phyloP scores from a whole-genome alignment of 2,797 vertebrate genomes.

The Lepilemur ruficaudatus region DNA sequence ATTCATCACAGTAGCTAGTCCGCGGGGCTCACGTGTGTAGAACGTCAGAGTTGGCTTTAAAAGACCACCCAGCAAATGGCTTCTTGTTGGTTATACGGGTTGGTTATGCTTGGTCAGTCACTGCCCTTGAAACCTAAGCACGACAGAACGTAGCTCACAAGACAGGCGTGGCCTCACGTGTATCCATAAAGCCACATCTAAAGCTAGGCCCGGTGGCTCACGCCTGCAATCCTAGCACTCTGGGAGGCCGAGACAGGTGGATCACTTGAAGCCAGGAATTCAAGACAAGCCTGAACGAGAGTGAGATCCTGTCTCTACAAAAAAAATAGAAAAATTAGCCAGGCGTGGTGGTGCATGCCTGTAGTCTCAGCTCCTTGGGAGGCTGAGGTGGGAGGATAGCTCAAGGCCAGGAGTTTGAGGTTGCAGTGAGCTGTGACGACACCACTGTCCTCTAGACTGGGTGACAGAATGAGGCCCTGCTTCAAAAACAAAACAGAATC shows the following conservation, averaged over 20 bases:
- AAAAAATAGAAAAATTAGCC: background rate
- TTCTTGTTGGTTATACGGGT: background rate
- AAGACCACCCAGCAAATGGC: background rate
- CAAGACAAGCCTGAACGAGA: background rate
- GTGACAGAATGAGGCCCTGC: background rate
- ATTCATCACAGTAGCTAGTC: rapidly evolving
- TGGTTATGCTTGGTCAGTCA: background rate
- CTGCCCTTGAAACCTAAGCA: background rate
- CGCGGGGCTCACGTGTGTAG: background rate
- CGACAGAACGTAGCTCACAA: background rate
- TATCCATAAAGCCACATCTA: background rate
- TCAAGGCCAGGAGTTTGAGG: background rate
- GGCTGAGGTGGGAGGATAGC: background rate
- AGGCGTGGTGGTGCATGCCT: background rate
- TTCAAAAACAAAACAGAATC: background rate
- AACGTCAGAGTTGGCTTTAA: background rate
- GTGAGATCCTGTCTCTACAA: background rate
- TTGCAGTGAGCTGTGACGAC: background rate
- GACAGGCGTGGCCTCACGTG: background rate
- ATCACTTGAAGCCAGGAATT: background rate
- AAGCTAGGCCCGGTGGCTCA: background rate
- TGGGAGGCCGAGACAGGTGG: background rate
- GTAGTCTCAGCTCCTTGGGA: background rate
- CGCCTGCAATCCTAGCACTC: background rate
- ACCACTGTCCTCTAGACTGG: background rate